A percentile compares a stretch with the other conserved stretches of the same genome.
These are phyloP conservation scores for Smutsia temminckii DNA, from an alignment of 2,797 vertebrate genomes.

Conservation along the genomic window DNA sequence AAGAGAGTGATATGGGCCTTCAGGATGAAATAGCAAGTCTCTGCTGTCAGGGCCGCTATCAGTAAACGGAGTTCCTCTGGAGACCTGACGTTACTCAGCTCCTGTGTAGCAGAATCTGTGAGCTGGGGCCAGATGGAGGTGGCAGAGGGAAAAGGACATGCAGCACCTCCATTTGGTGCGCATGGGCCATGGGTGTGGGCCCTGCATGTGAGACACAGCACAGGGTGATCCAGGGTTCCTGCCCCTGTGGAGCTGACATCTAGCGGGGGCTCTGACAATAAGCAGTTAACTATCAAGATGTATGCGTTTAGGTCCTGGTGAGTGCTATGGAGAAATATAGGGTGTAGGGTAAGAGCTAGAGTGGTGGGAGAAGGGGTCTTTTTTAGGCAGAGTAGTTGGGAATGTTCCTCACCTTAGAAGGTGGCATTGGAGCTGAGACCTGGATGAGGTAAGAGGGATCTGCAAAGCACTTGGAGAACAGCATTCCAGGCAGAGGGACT, in stretches of 20 bases:
- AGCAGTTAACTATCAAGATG: neutral
- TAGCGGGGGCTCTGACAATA: no score
- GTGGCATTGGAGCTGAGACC: neutral
- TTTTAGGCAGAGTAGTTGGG: neutral
- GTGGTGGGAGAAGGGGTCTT: neutral
- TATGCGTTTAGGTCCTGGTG: neutral
- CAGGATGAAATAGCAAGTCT: neutral
- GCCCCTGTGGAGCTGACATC: rapidly evolving
- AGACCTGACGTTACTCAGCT: neutral
- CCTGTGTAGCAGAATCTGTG: neutral
- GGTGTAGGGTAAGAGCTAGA: neutral
- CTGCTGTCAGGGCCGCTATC: neutral
- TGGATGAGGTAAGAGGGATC: neutral
- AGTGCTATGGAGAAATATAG: neutral
- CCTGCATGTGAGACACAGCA: neutral
- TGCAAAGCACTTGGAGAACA: neutral
- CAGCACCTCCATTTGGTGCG: neutral
- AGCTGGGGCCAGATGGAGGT: neutral
- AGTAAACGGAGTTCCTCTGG: neutral
- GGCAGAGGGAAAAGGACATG: neutral
- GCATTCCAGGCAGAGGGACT: neutral
- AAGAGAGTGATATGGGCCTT: neutral
- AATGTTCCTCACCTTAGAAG: neutral
- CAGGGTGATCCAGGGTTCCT: neutral
- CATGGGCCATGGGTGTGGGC: rapidly evolving